Evolutionary conservation across 1,140 invertebrate genomes (phyloP), one percentile per base, ranked within the genome.

Genomic region (Lerema accius): DNA sequence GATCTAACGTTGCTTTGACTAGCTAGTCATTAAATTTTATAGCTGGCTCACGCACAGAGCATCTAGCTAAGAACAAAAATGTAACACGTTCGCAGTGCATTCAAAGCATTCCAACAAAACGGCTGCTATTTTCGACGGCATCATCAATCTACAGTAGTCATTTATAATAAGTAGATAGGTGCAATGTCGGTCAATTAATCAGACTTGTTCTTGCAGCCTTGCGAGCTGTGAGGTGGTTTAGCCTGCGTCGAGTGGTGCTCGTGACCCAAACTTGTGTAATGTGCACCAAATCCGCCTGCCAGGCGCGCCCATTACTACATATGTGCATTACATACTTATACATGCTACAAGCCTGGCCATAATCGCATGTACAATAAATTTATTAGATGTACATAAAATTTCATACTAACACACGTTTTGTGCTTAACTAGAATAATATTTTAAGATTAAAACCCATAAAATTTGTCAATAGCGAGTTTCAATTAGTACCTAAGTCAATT

Each of bases 211-310:
- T 42, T 19, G 58, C 46, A 61, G 46, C 67, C 67, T 65, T 71
- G 51, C 39, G 45, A 14, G 17, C 11, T 28, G 35, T 37, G 40
- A 55, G 37, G 50, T 63, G 42, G 40, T 63, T 39, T 28, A 37
- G 55, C 45, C 45, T 35, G 62, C 60, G n/a, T n/a, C 45, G 66
- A 55, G 26, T 26, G 35, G 16, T 26, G 42, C 40, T 67, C 65
- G 69, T 68, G 65, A 71, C 69, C 59, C 32, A 26, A 46, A 61
- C 56, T 71, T 71, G 58, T 65, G 65, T 67, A 68, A 71, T 64
- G 62, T 71, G 65, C 69, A 67, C 58, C 45, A 61, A 71, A 71
- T 68, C 63, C 51, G 59, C 55, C 58, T 65, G 63, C 39, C 42
- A 46, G 70, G 67, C 61, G 67, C 64, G 67, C 67, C 67, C 51